Evolutionary conservation across 1,140 invertebrate species (phyloP).

Genomic region (Pachypeltis micranthus): DNA sequence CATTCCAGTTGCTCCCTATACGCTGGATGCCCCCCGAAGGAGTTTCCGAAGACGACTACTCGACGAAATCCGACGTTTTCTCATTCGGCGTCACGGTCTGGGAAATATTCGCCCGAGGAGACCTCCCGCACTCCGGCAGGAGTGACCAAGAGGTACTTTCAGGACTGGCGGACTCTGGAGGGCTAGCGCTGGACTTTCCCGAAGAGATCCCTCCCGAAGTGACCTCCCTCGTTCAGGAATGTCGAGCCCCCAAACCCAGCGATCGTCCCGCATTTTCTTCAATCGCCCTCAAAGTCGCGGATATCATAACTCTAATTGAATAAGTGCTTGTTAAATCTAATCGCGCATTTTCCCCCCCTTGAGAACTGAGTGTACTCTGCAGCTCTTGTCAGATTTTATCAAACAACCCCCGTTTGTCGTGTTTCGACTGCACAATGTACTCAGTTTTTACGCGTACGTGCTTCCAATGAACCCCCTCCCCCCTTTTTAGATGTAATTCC

Average conservation of each 20-base stretch:
- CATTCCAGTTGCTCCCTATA: constrained; percentile 53
- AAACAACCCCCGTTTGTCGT: too few relatives aligned
- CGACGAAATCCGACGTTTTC: constrained; percentile 88
- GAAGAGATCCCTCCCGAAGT: constrained; percentile 29
- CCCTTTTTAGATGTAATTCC: too few relatives aligned
- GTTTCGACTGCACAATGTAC: too few relatives aligned
- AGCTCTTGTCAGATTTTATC: too few relatives aligned
- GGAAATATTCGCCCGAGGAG: constrained; percentile 81
- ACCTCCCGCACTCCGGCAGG: constrained; percentile 70
- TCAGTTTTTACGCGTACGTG: too few relatives aligned
- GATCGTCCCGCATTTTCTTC: constrained; percentile 37
- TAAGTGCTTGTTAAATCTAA: too few relatives aligned
- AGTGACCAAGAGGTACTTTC: constrained; percentile 63
- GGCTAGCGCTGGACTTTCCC: constrained; percentile 28
- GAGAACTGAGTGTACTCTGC: too few relatives aligned
- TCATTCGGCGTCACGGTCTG: constrained; percentile 79
- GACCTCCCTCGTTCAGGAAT: constrained; percentile 31
- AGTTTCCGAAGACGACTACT: constrained; percentile 80
- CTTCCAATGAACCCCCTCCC: too few relatives aligned
- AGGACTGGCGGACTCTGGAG: constrained; percentile 42
- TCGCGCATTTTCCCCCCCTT: too few relatives aligned
- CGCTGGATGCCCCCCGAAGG: constrained; percentile 83
- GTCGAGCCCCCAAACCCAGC: constrained; percentile 34
- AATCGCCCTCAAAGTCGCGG: constrained; percentile 26
- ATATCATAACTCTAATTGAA: constrained; percentile 11